phyloP scores from a whole-genome alignment of 1,140 invertebrate genomes.

The Drosophila bocki region DNA sequence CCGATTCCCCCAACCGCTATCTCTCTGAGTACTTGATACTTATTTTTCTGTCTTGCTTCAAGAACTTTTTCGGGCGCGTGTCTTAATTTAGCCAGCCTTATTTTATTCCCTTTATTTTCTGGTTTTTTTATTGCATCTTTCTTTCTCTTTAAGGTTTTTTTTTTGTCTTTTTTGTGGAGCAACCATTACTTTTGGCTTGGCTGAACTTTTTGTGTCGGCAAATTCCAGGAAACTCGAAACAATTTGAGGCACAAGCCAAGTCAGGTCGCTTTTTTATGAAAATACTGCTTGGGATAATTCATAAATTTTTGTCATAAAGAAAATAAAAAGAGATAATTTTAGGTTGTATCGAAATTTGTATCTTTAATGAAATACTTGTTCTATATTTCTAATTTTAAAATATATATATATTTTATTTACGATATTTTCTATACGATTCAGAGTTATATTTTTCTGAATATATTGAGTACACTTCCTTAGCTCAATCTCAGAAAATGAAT shows the following conservation, averaged over 20 bases:
- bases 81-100: slow-evolving; percentile 32
- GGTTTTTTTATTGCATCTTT: not conserved
- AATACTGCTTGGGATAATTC: not conserved
- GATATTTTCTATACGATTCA: no score
- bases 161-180: slow-evolving; percentile 10
- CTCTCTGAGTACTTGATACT: not conserved
- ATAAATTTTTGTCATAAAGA: not conserved
- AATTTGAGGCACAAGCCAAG: slow-evolving; percentile 38
- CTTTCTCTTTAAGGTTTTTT: slow-evolving; percentile 5
- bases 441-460: not conserved
- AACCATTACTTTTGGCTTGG: slow-evolving; percentile 29
- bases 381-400: no score
- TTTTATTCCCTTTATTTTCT: slow-evolving; percentile 25
- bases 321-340: not conserved
- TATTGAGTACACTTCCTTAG: no score
- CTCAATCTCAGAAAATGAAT: slow-evolving; percentile 7
- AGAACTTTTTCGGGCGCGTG: slow-evolving; percentile 65
- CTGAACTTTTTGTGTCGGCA: slow-evolving; percentile 16
- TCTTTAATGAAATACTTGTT: no score
- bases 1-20: slow-evolving; percentile 19
- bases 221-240: slow-evolving; percentile 40
- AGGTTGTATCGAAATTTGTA: no score
- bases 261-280: slow-evolving; percentile 1
- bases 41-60: slow-evolving; percentile 62
- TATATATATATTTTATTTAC: not conserved